Base-by-base conservation (phyloP, 2,797 vertebrate species). In the Ataeniobius toweri region DNA sequence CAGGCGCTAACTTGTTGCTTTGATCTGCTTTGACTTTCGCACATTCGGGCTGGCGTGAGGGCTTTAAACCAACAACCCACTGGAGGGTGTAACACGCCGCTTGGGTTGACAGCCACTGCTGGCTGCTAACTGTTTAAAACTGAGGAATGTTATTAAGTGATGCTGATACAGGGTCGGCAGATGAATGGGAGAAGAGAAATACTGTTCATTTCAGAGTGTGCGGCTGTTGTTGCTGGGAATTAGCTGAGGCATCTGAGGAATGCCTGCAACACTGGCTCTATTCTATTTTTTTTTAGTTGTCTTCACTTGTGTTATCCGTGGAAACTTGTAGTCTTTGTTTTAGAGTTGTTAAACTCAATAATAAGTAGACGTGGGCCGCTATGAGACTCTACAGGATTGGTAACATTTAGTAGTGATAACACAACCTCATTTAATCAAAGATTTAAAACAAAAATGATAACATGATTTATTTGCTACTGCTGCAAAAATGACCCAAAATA, bases 131-230 rank as follows among this genome's bases (percentile, higher is more conserved):
- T 95, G 95, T 97, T 96, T 97, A 96, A 96, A 97, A 97, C 94
- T 96, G 94, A 91, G 96, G 96, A 97, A 97, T 98, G 97, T 97
- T 98, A 98, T 97, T 97, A 96, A 96, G 93, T 96, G 96, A 94
- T 95, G 96, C 95, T 94, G 97, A 97, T 97, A 95, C 96, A 96
- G 86, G 89, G 86, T 86, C 95, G 86, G 95, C 94, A 95, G 94
- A 94, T 97, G 96, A 97, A 97, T 96, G 94, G 96, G 94, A 95
- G 94, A 97, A 97, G 96, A 96, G 96, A 98, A 95, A 97, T 98
- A 98, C 97, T 98, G 97, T 98, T 97, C 96, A 97, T 97, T 98
- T 97, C 96, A 95, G 95, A 97, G 96, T 92, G 95, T 94, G 93
- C 89, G 91, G 89, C 90, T 96, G 95, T 97, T 97, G 94, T 96